phyloP scores from a whole-genome alignment of 1,140 invertebrate genomes.

The Mactra quadrangularis region DNA sequence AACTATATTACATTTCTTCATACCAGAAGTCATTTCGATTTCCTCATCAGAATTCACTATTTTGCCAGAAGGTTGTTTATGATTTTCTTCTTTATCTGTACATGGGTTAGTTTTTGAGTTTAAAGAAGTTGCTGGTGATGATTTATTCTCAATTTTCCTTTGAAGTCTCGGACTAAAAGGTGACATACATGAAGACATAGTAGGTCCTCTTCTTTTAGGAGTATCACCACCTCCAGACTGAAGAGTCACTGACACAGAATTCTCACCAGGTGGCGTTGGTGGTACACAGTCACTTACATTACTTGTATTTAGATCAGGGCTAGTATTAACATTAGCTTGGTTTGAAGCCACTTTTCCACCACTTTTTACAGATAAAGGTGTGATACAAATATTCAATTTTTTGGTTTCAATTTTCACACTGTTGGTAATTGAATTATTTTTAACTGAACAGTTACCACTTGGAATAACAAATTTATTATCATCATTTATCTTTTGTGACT shows the following conservation, averaged over 20 bases:
- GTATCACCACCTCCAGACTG: not conserved
- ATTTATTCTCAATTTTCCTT: not conserved
- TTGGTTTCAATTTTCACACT: not conserved
- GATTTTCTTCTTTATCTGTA: too few species aligned
- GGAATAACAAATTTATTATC: too few species aligned
- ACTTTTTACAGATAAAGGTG: too few species aligned
- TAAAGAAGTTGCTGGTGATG: too few species aligned
- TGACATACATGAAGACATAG: not conserved
- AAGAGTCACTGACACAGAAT: not conserved
- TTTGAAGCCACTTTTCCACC: too few species aligned
- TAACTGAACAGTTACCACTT: too few species aligned
- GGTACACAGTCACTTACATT: conserved; percentile 75
- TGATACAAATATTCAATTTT: not conserved
- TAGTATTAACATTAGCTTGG: not conserved
- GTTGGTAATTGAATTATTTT: too few species aligned
- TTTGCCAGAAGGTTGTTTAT: too few species aligned
- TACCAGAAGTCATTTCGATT: too few species aligned
- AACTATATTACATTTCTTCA: too few species aligned
- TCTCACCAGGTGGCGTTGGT: conserved; percentile 74
- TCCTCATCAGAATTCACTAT: too few species aligned
- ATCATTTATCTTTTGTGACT: not conserved
- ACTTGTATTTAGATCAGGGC: conserved; percentile 53
- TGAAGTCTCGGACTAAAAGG: conserved; percentile 48
- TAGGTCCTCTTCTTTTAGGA: not conserved
- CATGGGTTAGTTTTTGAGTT: too few species aligned